phyloP scores from a whole-genome alignment of 2,113 vertebrate genomes.

The Gracilinanus agilis region DNA sequence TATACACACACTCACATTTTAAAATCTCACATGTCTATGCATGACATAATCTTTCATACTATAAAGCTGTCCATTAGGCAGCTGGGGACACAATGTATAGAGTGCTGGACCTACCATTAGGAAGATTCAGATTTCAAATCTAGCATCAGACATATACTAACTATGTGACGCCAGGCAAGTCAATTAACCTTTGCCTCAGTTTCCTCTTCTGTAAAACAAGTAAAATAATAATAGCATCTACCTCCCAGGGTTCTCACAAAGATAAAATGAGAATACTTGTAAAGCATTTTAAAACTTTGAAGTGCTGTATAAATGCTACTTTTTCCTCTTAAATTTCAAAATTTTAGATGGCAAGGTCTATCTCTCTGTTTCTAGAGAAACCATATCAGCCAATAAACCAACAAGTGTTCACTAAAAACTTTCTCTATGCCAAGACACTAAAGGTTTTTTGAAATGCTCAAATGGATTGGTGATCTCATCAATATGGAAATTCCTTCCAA shows the following conservation, averaged over 20 bases:
- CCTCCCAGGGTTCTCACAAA: neutral
- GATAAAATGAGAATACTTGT: neutral
- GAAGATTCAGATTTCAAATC: neutral
- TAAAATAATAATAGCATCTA: neutral
- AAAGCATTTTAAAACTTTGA: neutral
- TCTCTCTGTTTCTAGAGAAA: neutral
- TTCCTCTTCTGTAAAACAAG: neutral
- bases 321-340: neutral
- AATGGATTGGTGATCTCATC: neutral
- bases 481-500: neutral
- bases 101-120: neutral
- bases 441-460: neutral
- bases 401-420: neutral
- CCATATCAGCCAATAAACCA: neutral
- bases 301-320: neutral
- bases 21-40: neutral
- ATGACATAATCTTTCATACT: neutral
- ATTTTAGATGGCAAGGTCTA: neutral
- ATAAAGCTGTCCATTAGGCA: neutral
- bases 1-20: neutral
- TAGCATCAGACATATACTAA: neutral
- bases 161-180: neutral
- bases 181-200: neutral
- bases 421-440: neutral
- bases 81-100: neutral